These are phyloP conservation scores for Gnathonemus echidnorhynchus DNA, from an alignment of 2,113 vertebrate genomes.

Conservation along the genomic window DNA sequence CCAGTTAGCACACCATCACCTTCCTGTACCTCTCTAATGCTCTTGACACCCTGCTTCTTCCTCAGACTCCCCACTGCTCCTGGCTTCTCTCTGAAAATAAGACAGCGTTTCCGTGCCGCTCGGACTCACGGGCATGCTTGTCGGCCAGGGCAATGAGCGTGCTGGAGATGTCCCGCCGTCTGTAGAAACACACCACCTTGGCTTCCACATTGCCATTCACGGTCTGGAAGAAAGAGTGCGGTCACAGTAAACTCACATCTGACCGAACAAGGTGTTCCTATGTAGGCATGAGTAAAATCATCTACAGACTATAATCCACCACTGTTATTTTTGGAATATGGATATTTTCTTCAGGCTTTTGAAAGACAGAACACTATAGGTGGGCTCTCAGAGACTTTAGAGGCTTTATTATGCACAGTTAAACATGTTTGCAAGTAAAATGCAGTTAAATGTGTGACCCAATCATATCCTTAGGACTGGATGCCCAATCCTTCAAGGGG, in stretches of 20 bases:
- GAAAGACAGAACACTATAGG: neutral
- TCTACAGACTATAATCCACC: neutral
- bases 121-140: constrained; percentile 94
- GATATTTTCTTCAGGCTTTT: neutral
- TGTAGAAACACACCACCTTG: constrained; percentile 98
- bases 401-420: neutral
- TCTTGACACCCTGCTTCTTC: neutral
- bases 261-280: neutral
- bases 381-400: neutral
- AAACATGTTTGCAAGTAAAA: neutral
- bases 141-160: constrained; percentile 91
- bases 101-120: neutral
- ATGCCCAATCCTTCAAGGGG: neutral
- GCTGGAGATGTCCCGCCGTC: constrained; percentile 89
- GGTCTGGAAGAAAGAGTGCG: constrained; percentile 71
- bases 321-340: neutral
- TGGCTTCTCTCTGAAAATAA: neutral
- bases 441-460: neutral
- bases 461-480: neutral
- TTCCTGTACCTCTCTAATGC: neutral
- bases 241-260: neutral
- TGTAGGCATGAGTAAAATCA: neutral
- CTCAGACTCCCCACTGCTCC: neutral
- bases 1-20: neutral
- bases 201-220: constrained; percentile 97